Evolutionary conservation across 2,797 vertebrate species (phyloP).

Genomic region (Nasua narica): DNA sequence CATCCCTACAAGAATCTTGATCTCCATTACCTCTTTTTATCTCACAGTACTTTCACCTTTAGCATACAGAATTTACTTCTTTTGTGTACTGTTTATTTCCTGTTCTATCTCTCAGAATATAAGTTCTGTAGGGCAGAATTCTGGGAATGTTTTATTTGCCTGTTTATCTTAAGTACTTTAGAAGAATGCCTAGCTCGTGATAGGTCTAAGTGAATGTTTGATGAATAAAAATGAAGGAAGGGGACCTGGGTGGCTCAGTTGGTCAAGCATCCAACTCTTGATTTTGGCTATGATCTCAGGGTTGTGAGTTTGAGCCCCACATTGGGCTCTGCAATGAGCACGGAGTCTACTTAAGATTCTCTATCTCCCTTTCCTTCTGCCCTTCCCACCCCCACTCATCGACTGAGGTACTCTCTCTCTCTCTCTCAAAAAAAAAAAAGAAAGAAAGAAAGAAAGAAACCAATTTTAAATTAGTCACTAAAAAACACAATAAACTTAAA

Average conservation of each 20-base stretch:
- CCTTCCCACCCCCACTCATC: not conserved
- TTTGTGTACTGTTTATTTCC: not conserved
- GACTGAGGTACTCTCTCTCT: not conserved
- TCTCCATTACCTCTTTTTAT: not conserved
- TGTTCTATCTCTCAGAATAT: not conserved
- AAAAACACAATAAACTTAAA: not conserved
- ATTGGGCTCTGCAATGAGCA: not conserved
- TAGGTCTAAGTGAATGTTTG: not conserved
- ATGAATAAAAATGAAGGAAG: not conserved
- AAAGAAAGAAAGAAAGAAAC: not conserved
- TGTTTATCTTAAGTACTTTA: not conserved
- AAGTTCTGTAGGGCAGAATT: not conserved
- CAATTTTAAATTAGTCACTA: not conserved
- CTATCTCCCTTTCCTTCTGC: not conserved
- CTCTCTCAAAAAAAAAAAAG: not conserved
- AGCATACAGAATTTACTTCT: not conserved
- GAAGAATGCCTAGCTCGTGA: not conserved
- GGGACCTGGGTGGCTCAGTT: not conserved
- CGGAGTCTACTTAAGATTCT: not conserved
- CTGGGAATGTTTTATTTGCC: not conserved
- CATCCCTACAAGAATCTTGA: not conserved
- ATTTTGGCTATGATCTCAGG: not conserved
- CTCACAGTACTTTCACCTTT: not conserved
- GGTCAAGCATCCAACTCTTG: not conserved
- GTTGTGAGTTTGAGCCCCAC: not conserved